phyloP scores from a whole-genome alignment of 2,888 invertebrate species.

The Limnephilus auricula region DNA sequence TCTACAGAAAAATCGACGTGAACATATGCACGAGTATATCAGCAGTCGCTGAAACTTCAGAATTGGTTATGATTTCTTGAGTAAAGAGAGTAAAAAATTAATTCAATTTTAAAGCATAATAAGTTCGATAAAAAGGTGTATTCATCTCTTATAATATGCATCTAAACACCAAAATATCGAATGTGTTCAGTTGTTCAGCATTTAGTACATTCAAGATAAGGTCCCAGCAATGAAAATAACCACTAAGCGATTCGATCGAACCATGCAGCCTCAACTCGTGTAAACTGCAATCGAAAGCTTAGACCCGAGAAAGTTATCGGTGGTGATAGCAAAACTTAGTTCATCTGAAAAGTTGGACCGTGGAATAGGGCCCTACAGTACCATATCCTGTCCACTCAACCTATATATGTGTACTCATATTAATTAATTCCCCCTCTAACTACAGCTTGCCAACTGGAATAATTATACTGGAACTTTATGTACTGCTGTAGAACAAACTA shows the following conservation, averaged over 20 bases:
- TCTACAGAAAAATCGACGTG: no score
- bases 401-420: slow-evolving; percentile 26
- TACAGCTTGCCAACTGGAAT: slow-evolving; percentile 5
- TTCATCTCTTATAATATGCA: not conserved
- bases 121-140: not conserved
- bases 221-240: not conserved
- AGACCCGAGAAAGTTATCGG: not conserved
- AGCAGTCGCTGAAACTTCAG: no score
- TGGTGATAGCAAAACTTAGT: slow-evolving; percentile 55
- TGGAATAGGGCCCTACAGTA: slow-evolving; percentile 33
- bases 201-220: not conserved
- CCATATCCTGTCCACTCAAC: slow-evolving; percentile 54
- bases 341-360: slow-evolving; percentile 60
- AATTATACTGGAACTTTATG: slow-evolving; percentile 25
- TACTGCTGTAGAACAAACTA: not conserved
- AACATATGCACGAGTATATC: no score
- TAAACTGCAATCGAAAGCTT: slow-evolving; percentile 30
- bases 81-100: no score
- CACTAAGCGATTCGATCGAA: not conserved
- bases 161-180: not conserved
- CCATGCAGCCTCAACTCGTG: not conserved
- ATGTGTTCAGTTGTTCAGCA: not conserved
- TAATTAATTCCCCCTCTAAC: slow-evolving; percentile 48
- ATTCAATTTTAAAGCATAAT: no score
- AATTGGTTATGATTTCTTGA: no score